A percentile compares a stretch with the other conserved stretches of the same genome.
phyloP scores from a whole-genome alignment of 2,888 invertebrate species.

The Himalopsyche kuldschensis region DNA sequence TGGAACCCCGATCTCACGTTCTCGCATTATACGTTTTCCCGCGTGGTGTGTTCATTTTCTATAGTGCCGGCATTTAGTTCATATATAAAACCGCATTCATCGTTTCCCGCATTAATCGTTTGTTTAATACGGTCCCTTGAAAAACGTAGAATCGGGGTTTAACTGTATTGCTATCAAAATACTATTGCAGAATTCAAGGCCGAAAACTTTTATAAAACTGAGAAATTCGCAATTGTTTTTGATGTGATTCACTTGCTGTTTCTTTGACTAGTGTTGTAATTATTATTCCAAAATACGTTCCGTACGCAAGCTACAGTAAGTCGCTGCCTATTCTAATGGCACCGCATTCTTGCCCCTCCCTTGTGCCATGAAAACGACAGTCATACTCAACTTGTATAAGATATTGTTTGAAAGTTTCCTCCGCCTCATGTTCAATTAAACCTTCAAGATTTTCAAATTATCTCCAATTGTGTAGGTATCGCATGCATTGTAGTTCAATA shows the following conservation, averaged over 20 bases:
- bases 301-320: background rate
- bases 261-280: background rate
- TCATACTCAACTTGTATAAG: background rate
- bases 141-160: no score
- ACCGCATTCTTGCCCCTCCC: background rate
- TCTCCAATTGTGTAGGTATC: background rate
- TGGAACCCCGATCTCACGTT: no score
- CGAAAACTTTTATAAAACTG: background rate
- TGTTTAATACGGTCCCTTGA: no score
- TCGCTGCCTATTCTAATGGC: background rate
- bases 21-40: no score
- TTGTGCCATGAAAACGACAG: background rate
- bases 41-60: no score
- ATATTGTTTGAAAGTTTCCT: background rate
- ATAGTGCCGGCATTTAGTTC: no score
- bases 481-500: no score
- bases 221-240: background rate
- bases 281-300: background rate
- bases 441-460: background rate
- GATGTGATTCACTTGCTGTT: background rate
- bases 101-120: no score
- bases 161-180: no score
- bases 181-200: background rate
- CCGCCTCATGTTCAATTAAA: background rate
- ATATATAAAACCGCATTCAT: no score